Base-by-base conservation (phyloP, 2,113 vertebrate species). In the Dasyornis broadbenti region DNA sequence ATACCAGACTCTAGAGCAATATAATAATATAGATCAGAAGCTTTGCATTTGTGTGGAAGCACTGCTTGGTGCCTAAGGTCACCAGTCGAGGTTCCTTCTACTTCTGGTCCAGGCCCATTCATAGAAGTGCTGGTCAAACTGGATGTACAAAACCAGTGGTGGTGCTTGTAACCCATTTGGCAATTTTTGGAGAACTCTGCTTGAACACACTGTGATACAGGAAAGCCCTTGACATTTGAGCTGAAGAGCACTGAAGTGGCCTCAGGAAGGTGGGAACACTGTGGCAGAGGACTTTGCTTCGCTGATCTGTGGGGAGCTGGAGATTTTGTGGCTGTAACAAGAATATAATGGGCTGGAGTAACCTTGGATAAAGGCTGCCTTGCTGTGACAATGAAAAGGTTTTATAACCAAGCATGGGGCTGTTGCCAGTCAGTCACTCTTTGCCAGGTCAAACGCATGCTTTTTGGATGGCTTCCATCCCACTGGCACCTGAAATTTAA, bases 401-500 rank as follows among this genome's bases (percentile, higher is more conserved):
- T 96, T 95, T 81, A 75, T 63, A 90, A 72, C 45, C 53, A 85
- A 81, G 61, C 79, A 42, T 60, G 53, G 91, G 76, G 82, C 76
- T 83, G 22, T 86, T 95, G 92, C 66, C 94, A 96, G 37, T 90
- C 92, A 79, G 89, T 91, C 56, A 68, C 59, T 95, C 76, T 82
- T 96, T 95, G 84, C 93, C 95, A 97, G 94, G 96, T 96, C 95
- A 97, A 89, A 79, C 83, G 59, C 95, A 85, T 75, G 93, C 61
- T 86, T 94, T 90, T 96, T 97, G 95, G 95, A 96, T 84, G 78
- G 68, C 76, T 96, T 97, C 96, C 95, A 97, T 95, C 61, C 83
- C 44, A 89, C 61, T 92, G 93, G 90, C 96, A 95, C 89, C 93
- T 97, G 94, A 82, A 95, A 96, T 95, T 93, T 96, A 95, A 95